Conservation (phyloP, 2,113 vertebrate genomes). For the Anas platyrhynchos region DNA sequence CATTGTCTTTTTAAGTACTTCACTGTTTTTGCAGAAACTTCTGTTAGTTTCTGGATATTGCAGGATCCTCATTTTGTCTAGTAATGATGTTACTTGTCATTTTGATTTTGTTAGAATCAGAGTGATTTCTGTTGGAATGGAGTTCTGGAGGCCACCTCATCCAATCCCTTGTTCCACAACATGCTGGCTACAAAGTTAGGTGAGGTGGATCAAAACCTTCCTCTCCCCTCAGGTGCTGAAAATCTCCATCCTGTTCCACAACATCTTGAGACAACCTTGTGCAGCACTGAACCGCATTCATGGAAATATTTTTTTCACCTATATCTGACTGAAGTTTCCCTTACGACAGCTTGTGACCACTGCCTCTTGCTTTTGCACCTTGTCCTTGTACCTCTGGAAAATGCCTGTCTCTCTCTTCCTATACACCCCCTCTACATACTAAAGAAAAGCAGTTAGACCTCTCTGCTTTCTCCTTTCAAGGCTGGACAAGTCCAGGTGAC, state of each 20-base stretch:
- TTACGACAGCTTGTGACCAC: neutral
- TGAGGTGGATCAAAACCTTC: neutral
- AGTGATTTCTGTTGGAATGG: neutral
- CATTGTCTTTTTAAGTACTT: neutral
- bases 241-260: neutral
- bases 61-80: neutral
- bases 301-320: neutral
- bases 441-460: neutral
- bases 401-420: neutral
- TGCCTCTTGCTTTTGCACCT: neutral
- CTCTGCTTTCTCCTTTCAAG: neutral
- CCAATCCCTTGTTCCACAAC: neutral
- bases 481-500: neutral
- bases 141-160: neutral
- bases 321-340: neutral
- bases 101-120: neutral
- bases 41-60: neutral
- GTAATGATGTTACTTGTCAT: neutral
- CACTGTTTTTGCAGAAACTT: neutral
- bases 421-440: too few species aligned
- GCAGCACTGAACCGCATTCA: neutral
- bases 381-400: neutral
- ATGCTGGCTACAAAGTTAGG: neutral
- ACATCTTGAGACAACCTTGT: neutral
- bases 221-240: neutral